phyloP scores from a whole-genome alignment of 2,888 invertebrate species.

The Sarcophaga rosellei region DNA sequence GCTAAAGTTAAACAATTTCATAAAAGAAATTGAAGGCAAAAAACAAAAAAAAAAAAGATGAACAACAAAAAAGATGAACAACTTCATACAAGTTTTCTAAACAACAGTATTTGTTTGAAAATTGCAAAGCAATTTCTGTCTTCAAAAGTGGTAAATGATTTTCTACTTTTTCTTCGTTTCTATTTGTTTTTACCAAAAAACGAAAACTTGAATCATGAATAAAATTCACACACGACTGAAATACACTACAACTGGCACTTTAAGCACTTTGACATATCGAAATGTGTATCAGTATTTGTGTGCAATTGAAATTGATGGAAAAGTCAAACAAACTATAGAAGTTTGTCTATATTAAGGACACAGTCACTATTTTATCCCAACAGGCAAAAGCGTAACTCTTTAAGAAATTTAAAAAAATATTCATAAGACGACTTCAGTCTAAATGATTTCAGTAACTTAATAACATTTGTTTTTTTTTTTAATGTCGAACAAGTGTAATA shows the following conservation, averaged over 20 bases:
- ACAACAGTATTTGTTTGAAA: constrained; percentile 58
- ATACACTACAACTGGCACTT: background rate
- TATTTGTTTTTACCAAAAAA: constrained; percentile 20
- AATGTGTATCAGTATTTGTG: background rate
- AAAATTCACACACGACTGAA: background rate
- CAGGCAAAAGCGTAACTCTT: background rate
- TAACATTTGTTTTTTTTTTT: background rate
- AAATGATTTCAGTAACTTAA: too few relatives aligned
- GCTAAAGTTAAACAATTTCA: constrained; percentile 62
- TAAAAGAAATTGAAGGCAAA: constrained; percentile 20
- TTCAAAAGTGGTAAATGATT: constrained; percentile 65
- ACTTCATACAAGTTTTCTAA: constrained; percentile 47
- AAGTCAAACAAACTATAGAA: constrained; percentile 22
- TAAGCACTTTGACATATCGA: too few relatives aligned
- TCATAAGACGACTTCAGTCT: too few relatives aligned
- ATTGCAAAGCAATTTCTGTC: constrained; percentile 66
- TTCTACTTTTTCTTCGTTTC: constrained; percentile 38
- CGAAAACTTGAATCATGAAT: constrained; percentile 5
- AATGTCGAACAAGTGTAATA: too few relatives aligned
- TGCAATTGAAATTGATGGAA: constrained; percentile 3
- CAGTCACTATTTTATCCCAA: constrained; percentile 6
- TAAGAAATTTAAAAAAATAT: background rate
- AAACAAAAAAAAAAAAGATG: background rate
- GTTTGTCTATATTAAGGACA: background rate
- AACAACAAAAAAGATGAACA: background rate